Evolutionary conservation across 2,113 vertebrate species (phyloP).

Genomic region (Talpa occidentalis): DNA sequence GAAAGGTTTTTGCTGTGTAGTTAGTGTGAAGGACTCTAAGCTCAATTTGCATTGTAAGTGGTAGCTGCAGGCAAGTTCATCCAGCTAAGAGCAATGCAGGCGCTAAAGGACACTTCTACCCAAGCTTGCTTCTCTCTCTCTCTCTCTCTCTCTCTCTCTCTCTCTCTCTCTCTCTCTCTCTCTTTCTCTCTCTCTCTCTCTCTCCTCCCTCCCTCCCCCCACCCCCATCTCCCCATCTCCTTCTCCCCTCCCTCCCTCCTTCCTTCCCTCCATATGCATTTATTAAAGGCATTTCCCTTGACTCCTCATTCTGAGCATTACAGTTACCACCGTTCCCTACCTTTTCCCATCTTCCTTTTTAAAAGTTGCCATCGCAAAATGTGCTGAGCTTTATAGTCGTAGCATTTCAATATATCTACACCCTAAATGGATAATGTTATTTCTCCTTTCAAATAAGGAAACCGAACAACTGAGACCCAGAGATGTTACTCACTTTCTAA

Average conservation of each 20-base stretch:
- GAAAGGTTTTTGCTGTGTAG: slow-evolving; percentile 76
- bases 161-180: background rate
- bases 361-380: background rate
- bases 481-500: slow-evolving; percentile 7
- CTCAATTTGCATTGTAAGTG: slow-evolving; percentile 81
- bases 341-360: background rate
- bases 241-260: background rate
- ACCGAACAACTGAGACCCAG: background rate
- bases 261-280: background rate
- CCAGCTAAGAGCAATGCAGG: slow-evolving; percentile 67
- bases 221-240: no score
- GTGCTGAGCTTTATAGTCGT: background rate
- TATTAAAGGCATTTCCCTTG: slow-evolving; percentile 38
- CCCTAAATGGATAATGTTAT: background rate
- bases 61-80: slow-evolving; percentile 77
- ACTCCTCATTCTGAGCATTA: background rate
- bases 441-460: slow-evolving; percentile 46
- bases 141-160: background rate
- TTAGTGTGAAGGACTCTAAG: slow-evolving; percentile 80
- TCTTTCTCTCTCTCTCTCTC: background rate
- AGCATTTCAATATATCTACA: background rate
- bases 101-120: slow-evolving; percentile 58
- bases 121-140: background rate
- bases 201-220: no score
- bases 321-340: background rate